These are phyloP conservation scores for Caradrina kadenii DNA, from an alignment of 2,888 invertebrate species.

Conservation along the genomic window DNA sequence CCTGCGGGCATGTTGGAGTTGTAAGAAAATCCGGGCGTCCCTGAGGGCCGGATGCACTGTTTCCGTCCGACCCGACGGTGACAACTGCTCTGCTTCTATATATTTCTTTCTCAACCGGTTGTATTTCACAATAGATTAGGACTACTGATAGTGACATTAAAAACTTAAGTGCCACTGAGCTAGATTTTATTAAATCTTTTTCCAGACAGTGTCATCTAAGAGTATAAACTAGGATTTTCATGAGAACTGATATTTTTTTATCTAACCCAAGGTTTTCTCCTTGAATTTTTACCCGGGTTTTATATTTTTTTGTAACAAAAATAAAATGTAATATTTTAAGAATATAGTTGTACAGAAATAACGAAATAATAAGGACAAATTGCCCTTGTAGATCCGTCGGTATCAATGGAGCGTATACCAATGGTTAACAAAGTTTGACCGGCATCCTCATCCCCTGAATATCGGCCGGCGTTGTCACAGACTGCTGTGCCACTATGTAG, in stretches of 20 bases:
- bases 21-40: constrained; percentile 75
- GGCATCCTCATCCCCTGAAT: constrained; percentile 24
- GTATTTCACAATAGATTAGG: constrained; percentile 50
- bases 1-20: constrained; percentile 78
- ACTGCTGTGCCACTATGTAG: constrained; percentile 23
- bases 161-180: not conserved
- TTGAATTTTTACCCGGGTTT: not conserved
- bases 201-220: not conserved
- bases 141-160: constrained; percentile 27
- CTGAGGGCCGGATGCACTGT: constrained; percentile 76
- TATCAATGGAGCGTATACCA: constrained; percentile 57
- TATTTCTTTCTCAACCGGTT: constrained; percentile 59
- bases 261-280: not conserved
- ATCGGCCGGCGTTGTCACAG: constrained; percentile 25
- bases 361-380: constrained; percentile 30
- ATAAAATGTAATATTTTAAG: not conserved
- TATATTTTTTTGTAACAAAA: not conserved
- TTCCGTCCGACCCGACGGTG: constrained; percentile 74
- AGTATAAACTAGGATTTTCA: not conserved
- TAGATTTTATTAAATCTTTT: not conserved
- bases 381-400: constrained; percentile 23
- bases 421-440: constrained; percentile 50
- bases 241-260: not conserved
- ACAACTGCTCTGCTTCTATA: constrained; percentile 72
- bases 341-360: constrained; percentile 4